Evolutionary conservation across 2,113 vertebrate genomes (phyloP).

Genomic region (Brachyistius frenatus): DNA sequence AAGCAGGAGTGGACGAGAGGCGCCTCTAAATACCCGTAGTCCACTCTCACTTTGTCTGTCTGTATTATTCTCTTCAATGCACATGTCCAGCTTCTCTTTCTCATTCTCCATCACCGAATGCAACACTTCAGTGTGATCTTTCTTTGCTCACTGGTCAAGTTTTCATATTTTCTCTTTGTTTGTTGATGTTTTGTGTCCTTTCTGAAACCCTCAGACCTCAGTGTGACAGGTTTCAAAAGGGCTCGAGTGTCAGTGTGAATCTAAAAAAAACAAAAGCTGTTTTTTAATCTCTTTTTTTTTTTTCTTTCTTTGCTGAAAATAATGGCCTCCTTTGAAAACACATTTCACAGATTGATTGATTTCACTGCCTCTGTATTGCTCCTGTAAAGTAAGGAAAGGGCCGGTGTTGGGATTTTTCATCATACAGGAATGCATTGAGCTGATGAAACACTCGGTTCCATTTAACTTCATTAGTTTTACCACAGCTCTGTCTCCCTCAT

Average conservation of each 20-base stretch:
- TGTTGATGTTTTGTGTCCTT: neutral
- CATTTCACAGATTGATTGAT: neutral
- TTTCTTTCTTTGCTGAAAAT: conserved; percentile 15
- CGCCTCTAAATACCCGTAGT: conserved; percentile 60
- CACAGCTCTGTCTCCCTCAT: conserved; percentile 43
- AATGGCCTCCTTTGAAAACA: conserved; percentile 32
- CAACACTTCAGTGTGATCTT: neutral
- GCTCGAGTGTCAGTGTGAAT: conserved; percentile 4
- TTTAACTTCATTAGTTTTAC: conserved; percentile 69
- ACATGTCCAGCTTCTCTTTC: neutral
- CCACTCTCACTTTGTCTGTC: conserved; percentile 21
- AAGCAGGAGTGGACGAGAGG: conserved; percentile 18
- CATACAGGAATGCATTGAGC: conserved; percentile 39
- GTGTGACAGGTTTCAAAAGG: conserved; percentile 20
- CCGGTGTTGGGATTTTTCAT: conserved; percentile 7
- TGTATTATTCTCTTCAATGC: conserved; percentile 4
- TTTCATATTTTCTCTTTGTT: neutral
- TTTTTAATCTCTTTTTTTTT: conserved; percentile 23
- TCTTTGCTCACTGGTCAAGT: neutral
- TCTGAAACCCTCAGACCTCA: neutral
- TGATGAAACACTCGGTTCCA: conserved; percentile 64
- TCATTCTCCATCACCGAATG: neutral
- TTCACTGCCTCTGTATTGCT: conserved; percentile 13
- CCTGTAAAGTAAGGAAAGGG: conserved; percentile 31
- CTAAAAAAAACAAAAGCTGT: conserved; percentile 11